phyloP scores from a whole-genome alignment of 2,888 invertebrate species.

The Agrochola macilenta region DNA sequence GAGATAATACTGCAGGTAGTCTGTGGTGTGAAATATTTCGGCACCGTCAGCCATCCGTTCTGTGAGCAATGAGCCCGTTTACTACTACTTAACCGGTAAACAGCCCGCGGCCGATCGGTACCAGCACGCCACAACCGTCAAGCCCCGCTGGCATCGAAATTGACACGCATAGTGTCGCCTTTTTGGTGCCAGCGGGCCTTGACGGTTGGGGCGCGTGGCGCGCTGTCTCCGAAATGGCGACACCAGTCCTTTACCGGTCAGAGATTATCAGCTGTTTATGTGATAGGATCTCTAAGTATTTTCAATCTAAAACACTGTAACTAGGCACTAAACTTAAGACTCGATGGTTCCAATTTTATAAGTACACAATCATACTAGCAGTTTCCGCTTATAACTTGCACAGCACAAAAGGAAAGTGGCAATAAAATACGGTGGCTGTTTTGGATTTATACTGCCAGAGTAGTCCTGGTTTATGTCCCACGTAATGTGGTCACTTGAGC shows the following conservation, averaged over 20 bases:
- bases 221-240: no score
- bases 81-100: neutral
- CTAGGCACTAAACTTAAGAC: neutral
- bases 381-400: slow-evolving; percentile 42
- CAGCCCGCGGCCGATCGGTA: no score
- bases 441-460: slow-evolving; percentile 66
- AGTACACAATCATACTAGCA: neutral
- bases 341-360: neutral
- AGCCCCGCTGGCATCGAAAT: no score
- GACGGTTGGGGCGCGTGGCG: no score
- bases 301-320: neutral
- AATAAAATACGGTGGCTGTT: slow-evolving; percentile 73
- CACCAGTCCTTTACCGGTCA: no score
- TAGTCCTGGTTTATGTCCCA: slow-evolving; percentile 62
- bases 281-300: neutral
- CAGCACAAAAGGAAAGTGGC: slow-evolving; percentile 61
- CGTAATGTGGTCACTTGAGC: slow-evolving; percentile 69
- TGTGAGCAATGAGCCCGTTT: neutral
- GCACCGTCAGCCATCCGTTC: no score
- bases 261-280: neutral
- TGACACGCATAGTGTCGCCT: no score
- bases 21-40: neutral
- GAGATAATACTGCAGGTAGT: neutral
- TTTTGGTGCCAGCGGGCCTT: no score
- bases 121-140: no score